Base-by-base conservation (phyloP, 2,888 invertebrate genomes). In the Tolmerus cingulatus region DNA sequence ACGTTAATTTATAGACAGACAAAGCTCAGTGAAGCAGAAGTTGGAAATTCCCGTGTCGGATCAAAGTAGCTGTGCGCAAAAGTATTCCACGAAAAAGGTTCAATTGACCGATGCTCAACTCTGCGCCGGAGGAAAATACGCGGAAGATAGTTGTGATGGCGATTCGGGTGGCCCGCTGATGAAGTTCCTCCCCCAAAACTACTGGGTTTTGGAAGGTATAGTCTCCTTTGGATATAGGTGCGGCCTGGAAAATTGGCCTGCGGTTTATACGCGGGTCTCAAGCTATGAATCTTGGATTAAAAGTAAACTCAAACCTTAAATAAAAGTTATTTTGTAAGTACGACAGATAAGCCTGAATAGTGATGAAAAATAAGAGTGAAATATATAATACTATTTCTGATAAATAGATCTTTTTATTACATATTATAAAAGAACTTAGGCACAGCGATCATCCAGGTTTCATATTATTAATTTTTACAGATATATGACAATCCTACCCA, bases 151-250 rank as follows among this genome's bases (percentile, higher is more conserved):
- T 0, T 97, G 97, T 90, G 93, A 93, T 74, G 96, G 96, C 0
- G 96, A 96, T 90, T 96, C 96, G 0, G 96, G 97, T 2, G 96
- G 96, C 2, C 96, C 96, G 0, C 91, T 97, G 40, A 96, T 96
- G 96, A 93, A 92, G 84, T 90, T 90, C 34, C 40, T 12, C 12
- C 92, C 90, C 12, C 92, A 92, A 37, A 91, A 92, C n/a, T 92
- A 93, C 14, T 95, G 95, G 94, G 94, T 94, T 86, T 89, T 94
- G 0, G 93, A 95, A 23, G 96, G 95, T 0, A 92, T 96, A 0
- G 95, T 96, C 0, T 96, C 96, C 0, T 95, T 95, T 89, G 96
- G 96, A 0, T 93, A 94, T 14, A 94, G 94, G 1, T 95, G 95
- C 87, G 96, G 95, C 0, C 93, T 93, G 76, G 94, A 94, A 34